Base-by-base conservation (phyloP, 2,888 invertebrate species). In the Campoplex capitator region DNA sequence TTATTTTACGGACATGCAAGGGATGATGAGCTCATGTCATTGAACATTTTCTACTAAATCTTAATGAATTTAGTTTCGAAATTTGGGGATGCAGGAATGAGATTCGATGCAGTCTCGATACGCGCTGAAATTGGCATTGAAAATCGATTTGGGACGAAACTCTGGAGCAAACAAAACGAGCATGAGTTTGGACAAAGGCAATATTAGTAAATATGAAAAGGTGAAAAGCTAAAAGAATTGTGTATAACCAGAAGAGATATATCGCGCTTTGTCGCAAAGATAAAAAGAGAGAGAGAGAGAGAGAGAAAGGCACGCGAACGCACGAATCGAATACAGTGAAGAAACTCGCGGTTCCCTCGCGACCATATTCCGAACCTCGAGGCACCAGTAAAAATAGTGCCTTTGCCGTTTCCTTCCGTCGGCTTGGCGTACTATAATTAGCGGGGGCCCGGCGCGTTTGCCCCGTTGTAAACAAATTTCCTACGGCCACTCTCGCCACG, bases 311-410 rank as follows among this genome's bases (percentile, higher is more conserved):
- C n/a, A 45, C 58, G 42, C 79, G 84, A 80, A 62, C n/a, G 18
- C 23, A 35, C 38, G 38, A 38, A 38, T 23, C 67, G 35, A 77
- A 75, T 13, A 56, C 78, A 71, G 79, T 62, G 81, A 65, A 70
- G 71, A 75, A 75, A 62, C 76, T 83, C 88, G 87, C 88, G 86
- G 86, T 90, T 90, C 90, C 89, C 89, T 90, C 91, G 91, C 89
- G 88, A 88, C 91, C 90, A 91, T 92, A 92, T 92, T 92, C 92
- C 90, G 91, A 85, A 87, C 79, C 79, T 75, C 91, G 91, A 90
- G 91, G 90, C 91, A 91, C 89, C 89, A 90, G 92, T 93, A 93
- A 93, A 93, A 93, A 93, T 93, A 93, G 93, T 92, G 91, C 89
- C 91, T 91, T 92, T 91, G 91, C 89, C 90, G 90, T 92, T 93